Conservation (phyloP, 2,797 vertebrate species). For the Pipistrellus pygmaeus region DNA sequence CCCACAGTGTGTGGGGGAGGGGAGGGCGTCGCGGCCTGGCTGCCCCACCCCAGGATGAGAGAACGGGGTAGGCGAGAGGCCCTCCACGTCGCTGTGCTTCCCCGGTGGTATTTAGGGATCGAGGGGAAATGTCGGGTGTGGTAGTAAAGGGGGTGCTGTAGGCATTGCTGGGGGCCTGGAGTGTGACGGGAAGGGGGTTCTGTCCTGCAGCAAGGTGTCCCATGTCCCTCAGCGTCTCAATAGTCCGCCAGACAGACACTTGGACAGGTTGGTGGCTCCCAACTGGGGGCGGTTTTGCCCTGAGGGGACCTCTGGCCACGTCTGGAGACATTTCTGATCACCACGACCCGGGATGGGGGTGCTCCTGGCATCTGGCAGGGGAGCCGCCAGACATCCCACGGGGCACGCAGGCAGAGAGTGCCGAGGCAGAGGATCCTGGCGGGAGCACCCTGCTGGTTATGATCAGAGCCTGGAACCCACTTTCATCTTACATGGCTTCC, state of each 20-base stretch:
- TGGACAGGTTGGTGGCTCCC: neutral
- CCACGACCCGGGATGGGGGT: neutral
- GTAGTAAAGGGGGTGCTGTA: too few relatives aligned
- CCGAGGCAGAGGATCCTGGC: accelerated
- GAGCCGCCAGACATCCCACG: neutral
- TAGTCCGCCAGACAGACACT: accelerated
- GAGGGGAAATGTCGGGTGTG: too few relatives aligned
- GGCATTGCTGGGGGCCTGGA: too few relatives aligned
- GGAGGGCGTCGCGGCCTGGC: too few relatives aligned
- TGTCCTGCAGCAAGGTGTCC: neutral
- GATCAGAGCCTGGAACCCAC: neutral
- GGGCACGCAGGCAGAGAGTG: too few relatives aligned
- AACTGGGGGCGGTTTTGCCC: neutral
- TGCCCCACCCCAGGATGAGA: neutral
- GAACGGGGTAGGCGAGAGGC: neutral
- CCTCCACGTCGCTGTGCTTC: neutral
- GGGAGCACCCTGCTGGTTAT: neutral
- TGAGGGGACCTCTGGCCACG: neutral
- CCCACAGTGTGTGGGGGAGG: neutral
- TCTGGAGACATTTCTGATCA: neutral
- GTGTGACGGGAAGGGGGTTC: too few relatives aligned
- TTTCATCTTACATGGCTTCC: neutral
- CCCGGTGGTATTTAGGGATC: neutral
- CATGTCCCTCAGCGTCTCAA: neutral
- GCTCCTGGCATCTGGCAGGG: neutral